Evolutionary conservation across 2,888 invertebrate species (phyloP), one percentile per base, ranked within the genome.

Genomic region (Ptychoptera contaminata): DNA sequence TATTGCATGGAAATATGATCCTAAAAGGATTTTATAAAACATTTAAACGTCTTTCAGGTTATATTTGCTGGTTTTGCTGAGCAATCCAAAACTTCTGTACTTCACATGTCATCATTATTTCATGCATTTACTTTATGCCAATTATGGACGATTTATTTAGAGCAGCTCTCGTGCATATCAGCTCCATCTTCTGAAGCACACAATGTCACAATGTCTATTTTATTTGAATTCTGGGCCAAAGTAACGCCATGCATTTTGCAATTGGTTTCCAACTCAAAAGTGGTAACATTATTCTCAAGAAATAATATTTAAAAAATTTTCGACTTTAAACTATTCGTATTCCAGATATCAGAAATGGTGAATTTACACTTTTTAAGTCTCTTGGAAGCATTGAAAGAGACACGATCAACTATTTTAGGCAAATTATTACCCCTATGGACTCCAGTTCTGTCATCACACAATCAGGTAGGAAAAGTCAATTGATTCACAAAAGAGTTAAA

Each of bases 201-300:
- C 56, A 73, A 79, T 56, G 70, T 78, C 11, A 80, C 83, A 1
- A 75, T 82, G 67, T 82, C 81, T 51, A 85, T 91, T 51, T 73
- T 97, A 44, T 79, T 94, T 54, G 96, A 97, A 69, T 98, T 98
- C 73, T 98, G 98, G 98, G 88, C 90, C 42, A 88, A 96, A 66
- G 86, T 98, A 7, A 96, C 97, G 35, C 97, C 97, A 0, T 88
- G 86, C 49, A 82, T 98, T 46, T 70, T 98, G 49, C 92, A 96
- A 61, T 71, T 98, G 46, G 80, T 97, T 34, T 82, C 86, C 10
- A 84, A 87, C 58, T 86, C 93, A 10, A 94, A 88, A 75, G 77
- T 87, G 64, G 87, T 91, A 56, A 72, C 51, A 55, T 31, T 37
- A 11, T 7, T 32, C 8, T 32, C 8, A 32, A 2, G 9, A 9